Evolutionary conservation across 2,113 vertebrate genomes (phyloP).

Genomic region (Elachura formosa): DNA sequence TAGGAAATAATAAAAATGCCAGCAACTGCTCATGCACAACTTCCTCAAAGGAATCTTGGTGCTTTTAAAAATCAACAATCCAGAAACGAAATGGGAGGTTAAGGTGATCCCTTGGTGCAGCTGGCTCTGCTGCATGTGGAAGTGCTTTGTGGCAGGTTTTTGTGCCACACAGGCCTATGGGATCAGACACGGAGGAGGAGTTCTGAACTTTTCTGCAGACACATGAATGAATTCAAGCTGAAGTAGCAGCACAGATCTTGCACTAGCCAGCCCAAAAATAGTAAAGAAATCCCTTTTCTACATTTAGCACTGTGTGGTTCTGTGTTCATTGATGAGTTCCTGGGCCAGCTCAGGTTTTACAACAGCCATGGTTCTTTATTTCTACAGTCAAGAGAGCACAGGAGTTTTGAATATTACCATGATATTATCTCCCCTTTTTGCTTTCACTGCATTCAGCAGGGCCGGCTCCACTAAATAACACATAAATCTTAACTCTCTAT

Average conservation of each 20-base stretch:
- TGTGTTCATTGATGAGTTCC: not conserved
- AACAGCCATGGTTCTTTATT: not conserved
- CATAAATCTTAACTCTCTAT: not conserved
- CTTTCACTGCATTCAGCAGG: not conserved
- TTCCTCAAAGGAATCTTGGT: not conserved
- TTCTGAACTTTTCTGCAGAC: not conserved
- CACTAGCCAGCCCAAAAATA: conserved; percentile 12
- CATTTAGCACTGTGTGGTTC: not conserved
- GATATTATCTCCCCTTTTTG: not conserved
- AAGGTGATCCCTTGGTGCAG: not conserved
- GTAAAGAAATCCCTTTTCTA: conserved; percentile 14
- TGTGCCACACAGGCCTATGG: not conserved
- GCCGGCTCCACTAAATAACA: not conserved
- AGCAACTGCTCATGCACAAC: not conserved
- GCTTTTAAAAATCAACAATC: not conserved
- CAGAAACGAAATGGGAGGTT: not conserved
- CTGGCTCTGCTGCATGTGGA: not conserved
- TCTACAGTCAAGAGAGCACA: not conserved
- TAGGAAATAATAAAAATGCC: not conserved
- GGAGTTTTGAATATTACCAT: not conserved
- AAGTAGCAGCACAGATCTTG: not conserved
- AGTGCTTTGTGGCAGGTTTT: not conserved
- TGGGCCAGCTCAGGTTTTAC: not conserved
- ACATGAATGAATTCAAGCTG: conserved; percentile 15
- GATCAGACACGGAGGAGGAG: not conserved